Base-by-base conservation (phyloP, 2,797 vertebrate species). In the Acridotheres tristis region DNA sequence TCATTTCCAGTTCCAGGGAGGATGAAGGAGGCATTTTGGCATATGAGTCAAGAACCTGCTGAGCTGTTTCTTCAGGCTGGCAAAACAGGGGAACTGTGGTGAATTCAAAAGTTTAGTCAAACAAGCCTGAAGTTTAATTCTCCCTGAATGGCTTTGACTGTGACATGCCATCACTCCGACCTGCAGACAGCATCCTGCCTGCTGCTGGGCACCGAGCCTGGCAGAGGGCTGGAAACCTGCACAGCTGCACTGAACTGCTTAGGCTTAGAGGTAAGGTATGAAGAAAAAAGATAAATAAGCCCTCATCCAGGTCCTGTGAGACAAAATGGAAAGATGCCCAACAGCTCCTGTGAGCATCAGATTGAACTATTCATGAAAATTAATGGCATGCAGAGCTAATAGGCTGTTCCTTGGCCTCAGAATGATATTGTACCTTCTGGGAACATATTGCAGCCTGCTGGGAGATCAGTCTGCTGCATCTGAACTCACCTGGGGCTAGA, bases 361-460 rank as follows among this genome's bases (percentile, higher is more conserved):
- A 90, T 95, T 91, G 89, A 90, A 74, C 85, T 90, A 40, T 77
- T 90, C 83, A 77, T 85, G 94, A 88, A 91, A 95, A 93, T 94
- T 94, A 96, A 95, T 82, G 73, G 61, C 95, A 83, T 93, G 93
- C 94, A 82, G 96, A 92, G 91, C 78, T 95, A 90, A 90, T 90
- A 91, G 96, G 88, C 88, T 96, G 94, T 93, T 96, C 80, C 77
- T 94, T 94, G 96, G 94, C 90, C 90, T 94, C 27, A 3, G 80
- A 85, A 74, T 90, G 72, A 45, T 51, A 89, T 34, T 85, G 72
- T 58, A 85, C 83, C 80, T 94, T 94, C 91, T 95, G 96, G 94
- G 85, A 94, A 94, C 89, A 94, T 90, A 89, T 58, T 93, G 89
- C 65, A 94, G 74, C 91, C 88, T 95, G 89, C 65, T 95, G 89